phyloP scores from a whole-genome alignment of 2,888 invertebrate species.

The Nineta flava region DNA sequence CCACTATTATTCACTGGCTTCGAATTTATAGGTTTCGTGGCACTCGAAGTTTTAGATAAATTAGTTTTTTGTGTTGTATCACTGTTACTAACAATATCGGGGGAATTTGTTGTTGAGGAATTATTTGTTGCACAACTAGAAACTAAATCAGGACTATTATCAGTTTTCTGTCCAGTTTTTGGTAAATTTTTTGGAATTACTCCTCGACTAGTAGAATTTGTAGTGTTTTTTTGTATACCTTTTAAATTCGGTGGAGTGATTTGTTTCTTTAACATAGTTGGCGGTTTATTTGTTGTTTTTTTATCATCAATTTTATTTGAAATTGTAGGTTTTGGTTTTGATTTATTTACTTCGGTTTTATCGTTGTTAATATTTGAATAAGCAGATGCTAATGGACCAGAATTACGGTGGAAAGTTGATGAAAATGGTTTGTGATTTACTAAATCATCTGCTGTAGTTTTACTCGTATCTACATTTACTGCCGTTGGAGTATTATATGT shows the following conservation, averaged over 20 bases:
- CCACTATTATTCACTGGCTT: conserved; percentile 16
- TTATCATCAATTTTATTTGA: conserved; percentile 8
- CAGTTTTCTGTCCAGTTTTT: conserved; percentile 25
- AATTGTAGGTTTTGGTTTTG: conserved; percentile 9
- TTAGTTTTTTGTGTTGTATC: conserved; percentile 15
- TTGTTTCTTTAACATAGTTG: conserved; percentile 16
- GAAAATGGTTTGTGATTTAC: conserved; percentile 15
- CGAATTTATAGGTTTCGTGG: conserved; percentile 4
- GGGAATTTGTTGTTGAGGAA: conserved; percentile 36
- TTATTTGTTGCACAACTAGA: conserved; percentile 47
- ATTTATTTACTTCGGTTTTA: not conserved
- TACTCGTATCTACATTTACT: conserved; percentile 5
- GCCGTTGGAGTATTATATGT: conserved; percentile 15
- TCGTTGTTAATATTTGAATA: conserved; percentile 8
- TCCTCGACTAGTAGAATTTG: conserved; percentile 23
- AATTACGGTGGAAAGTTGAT: conserved; percentile 16
- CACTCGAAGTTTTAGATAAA: not conserved
- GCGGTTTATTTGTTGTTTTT: conserved; percentile 17
- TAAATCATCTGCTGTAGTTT: not conserved
- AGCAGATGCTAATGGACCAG: conserved; percentile 15
- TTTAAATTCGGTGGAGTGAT: conserved; percentile 10
- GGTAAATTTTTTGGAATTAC: conserved; percentile 27
- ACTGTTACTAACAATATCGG: conserved; percentile 39
- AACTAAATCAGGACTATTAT: conserved; percentile 55
- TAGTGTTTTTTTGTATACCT: conserved; percentile 5